phyloP scores from a whole-genome alignment of 2,113 vertebrate species.

The Poeciliopsis occidentalis region DNA sequence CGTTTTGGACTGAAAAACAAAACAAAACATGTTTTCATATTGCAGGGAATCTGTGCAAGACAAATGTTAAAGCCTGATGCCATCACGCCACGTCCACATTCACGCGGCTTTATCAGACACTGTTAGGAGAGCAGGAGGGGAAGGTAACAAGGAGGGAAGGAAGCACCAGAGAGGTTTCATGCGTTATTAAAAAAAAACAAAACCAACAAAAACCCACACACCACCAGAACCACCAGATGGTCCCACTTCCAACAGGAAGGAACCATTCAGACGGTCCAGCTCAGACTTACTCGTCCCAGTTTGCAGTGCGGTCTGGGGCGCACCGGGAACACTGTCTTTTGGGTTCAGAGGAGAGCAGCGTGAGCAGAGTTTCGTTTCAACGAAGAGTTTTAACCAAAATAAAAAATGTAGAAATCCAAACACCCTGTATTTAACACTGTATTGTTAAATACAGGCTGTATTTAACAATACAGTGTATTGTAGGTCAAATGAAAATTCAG shows the following conservation, averaged over 20 bases:
- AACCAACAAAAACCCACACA: conserved; percentile 45
- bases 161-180: conserved; percentile 60
- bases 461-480: no score
- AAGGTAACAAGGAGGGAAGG: neutral
- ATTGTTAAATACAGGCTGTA: no score
- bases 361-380: conserved; percentile 36
- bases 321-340: conserved; percentile 89
- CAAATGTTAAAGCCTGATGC: conserved; percentile 27
- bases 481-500: neutral
- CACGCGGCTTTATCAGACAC: conserved; percentile 5
- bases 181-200: conserved; percentile 31
- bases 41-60: neutral
- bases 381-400: neutral
- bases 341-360: conserved; percentile 75
- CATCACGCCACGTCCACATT: conserved; percentile 20
- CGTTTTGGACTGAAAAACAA: neutral
- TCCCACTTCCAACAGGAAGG: conserved; percentile 46
- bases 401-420: neutral
- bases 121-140: conserved; percentile 17
- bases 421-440: neutral
- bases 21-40: neutral
- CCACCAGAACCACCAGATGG: conserved; percentile 57
- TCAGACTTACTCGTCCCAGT: conserved; percentile 86
- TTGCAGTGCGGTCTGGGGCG: conserved; percentile 92
- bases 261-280: conserved; percentile 55